Evolutionary conservation across 2,888 invertebrate species (phyloP).

Genomic region (Cataglyphis cursor): DNA sequence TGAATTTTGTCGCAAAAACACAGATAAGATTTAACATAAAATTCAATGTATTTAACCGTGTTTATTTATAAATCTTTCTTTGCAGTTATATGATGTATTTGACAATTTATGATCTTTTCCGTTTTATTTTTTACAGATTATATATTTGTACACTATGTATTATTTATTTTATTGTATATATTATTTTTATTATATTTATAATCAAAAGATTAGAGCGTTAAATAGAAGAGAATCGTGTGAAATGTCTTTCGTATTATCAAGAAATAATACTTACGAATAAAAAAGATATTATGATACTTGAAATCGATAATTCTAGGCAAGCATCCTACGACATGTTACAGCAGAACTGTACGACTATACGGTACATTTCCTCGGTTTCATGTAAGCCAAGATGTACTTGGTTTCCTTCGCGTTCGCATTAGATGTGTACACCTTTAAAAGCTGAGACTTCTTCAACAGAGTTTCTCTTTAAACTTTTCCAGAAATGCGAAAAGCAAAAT

Average conservation of each 20-base stretch:
- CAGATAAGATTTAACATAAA: not conserved
- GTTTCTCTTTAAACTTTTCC: constrained; percentile 14
- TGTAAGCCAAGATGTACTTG: constrained; percentile 37
- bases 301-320: constrained; percentile 32
- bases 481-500: constrained; percentile 6
- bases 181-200: not conserved
- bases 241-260: not conserved
- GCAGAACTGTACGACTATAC: constrained; percentile 10
- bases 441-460: constrained; percentile 2
- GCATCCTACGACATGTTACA: constrained; percentile 13
- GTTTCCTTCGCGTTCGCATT: not conserved
- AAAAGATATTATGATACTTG: constrained; percentile 34
- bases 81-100: not conserved
- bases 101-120: not conserved
- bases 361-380: constrained; percentile 25
- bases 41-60: not conserved
- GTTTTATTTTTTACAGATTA: not conserved
- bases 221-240: not conserved
- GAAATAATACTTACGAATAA: constrained; percentile 12
- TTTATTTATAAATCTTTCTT: not conserved
- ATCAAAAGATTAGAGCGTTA: not conserved
- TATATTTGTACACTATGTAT: not conserved
- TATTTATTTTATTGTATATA: no score
- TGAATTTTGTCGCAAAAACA: constrained; percentile 12
- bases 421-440: constrained; percentile 26